Evolutionary conservation across 2,888 invertebrate species (phyloP).

Genomic region (Leucophora obtusa): DNA sequence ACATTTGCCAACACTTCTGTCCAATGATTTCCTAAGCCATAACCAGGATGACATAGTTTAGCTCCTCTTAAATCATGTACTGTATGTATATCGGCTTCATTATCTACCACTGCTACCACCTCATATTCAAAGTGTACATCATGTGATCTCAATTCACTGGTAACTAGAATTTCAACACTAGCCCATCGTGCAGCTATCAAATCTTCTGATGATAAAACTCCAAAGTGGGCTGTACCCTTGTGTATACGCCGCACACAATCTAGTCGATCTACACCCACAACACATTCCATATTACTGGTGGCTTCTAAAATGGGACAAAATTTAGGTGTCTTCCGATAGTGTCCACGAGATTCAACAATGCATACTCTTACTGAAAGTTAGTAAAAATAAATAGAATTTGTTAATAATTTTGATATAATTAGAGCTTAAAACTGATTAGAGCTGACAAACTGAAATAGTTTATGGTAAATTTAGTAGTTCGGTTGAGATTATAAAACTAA

Average conservation of each 20-base stretch:
- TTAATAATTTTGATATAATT: too few species aligned
- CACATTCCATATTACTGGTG: conserved; percentile 83
- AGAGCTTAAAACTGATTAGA: too few species aligned
- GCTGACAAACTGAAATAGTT: too few species aligned
- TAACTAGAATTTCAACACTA: conserved; percentile 83
- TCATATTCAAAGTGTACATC: conserved; percentile 81
- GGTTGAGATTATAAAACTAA: too few species aligned
- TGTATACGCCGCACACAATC: conserved; percentile 89
- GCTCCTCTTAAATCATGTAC: conserved; percentile 83
- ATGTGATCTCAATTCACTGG: conserved; percentile 83
- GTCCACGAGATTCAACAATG: conserved; percentile 84
- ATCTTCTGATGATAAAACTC: conserved; percentile 91
- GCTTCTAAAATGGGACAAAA: conserved; percentile 84
- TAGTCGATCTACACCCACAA: conserved; percentile 86
- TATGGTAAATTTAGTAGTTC: too few species aligned
- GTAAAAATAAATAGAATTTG: background rate
- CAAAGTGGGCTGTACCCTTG: conserved; percentile 89
- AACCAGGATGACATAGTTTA: conserved; percentile 90
- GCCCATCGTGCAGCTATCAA: conserved; percentile 86
- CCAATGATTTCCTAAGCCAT: conserved; percentile 85
- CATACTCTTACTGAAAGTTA: conserved; percentile 83
- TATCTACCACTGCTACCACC: conserved; percentile 84
- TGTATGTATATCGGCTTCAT: conserved; percentile 81
- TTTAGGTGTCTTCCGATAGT: conserved; percentile 81
- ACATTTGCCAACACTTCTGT: conserved; percentile 88